phyloP scores from a whole-genome alignment of 1,140 invertebrate genomes.

The Halyomorpha halys region DNA sequence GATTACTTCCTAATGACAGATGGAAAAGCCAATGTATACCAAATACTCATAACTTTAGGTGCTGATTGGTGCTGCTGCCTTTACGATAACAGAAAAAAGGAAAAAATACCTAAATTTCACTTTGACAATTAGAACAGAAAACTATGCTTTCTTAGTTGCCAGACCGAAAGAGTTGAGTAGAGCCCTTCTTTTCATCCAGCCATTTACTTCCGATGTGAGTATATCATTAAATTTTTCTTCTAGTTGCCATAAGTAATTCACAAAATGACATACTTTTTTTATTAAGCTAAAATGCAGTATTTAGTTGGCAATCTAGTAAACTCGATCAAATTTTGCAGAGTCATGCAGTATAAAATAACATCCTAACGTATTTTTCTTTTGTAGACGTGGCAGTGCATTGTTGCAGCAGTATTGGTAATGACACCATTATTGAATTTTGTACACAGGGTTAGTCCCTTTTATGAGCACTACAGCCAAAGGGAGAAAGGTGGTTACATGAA shows the following conservation, averaged over 20 bases:
- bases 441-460: constrained; percentile 58
- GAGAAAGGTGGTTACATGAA: constrained; percentile 50
- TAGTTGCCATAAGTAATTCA: too few relatives aligned
- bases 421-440: constrained; percentile 68
- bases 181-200: constrained; percentile 71
- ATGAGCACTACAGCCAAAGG: constrained; percentile 45
- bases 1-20: too few relatives aligned
- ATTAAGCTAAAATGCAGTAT: too few relatives aligned
- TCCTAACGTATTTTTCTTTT: not conserved
- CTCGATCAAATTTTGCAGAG: too few relatives aligned
- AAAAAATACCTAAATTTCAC: constrained; percentile 66
- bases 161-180: constrained; percentile 64
- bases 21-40: too few relatives aligned
- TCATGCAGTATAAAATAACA: not conserved
- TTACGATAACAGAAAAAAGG: constrained; percentile 53
- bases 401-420: constrained; percentile 56
- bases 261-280: too few relatives aligned
- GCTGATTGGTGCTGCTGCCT: constrained; percentile 59
- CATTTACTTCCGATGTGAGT: constrained; percentile 64
- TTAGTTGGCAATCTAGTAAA: too few relatives aligned
- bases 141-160: constrained; percentile 64
- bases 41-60: constrained; percentile 37
- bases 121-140: constrained; percentile 59
- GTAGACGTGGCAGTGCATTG: constrained; percentile 72
- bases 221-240: too few relatives aligned